phyloP scores from a whole-genome alignment of 1,140 invertebrate species.

The Platorchestia sp. region DNA sequence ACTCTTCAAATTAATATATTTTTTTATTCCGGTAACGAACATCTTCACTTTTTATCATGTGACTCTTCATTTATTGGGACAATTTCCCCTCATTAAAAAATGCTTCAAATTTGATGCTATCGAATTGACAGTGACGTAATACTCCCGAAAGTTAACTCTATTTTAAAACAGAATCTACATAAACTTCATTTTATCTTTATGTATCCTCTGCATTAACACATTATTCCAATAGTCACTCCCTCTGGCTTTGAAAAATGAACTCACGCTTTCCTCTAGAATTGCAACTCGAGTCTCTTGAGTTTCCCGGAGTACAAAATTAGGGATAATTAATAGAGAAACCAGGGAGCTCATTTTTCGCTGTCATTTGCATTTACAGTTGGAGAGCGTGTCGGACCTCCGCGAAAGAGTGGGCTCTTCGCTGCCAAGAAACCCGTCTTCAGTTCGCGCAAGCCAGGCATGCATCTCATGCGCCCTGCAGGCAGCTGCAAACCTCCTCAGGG shows the following conservation, averaged over 20 bases:
- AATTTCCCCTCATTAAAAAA: no score
- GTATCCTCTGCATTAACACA: background rate
- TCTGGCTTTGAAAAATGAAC: background rate
- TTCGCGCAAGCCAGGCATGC: constrained; percentile 63
- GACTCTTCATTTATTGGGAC: no score
- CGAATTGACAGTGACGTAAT: no score
- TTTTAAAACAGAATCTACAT: no score
- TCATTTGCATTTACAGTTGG: constrained; percentile 24
- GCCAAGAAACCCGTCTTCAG: constrained; percentile 63
- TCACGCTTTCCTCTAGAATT: background rate
- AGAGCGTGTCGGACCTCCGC: constrained; percentile 58
- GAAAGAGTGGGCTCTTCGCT: constrained; percentile 63
- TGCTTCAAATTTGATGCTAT: no score
- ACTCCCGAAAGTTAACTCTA: no score
- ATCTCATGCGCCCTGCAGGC: constrained; percentile 60
- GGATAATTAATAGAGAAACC: background rate
- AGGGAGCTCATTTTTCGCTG: background rate
- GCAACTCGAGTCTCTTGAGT: background rate
- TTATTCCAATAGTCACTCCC: background rate
- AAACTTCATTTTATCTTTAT: no score
- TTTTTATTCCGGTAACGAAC: no score
- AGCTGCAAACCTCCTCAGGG: constrained; percentile 58
- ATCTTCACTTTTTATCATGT: background rate
- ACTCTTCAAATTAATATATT: no score
- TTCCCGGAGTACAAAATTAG: background rate